Conservation (phyloP, 1,140 invertebrate species). For the Drosophila sulfurigaster region DNA sequence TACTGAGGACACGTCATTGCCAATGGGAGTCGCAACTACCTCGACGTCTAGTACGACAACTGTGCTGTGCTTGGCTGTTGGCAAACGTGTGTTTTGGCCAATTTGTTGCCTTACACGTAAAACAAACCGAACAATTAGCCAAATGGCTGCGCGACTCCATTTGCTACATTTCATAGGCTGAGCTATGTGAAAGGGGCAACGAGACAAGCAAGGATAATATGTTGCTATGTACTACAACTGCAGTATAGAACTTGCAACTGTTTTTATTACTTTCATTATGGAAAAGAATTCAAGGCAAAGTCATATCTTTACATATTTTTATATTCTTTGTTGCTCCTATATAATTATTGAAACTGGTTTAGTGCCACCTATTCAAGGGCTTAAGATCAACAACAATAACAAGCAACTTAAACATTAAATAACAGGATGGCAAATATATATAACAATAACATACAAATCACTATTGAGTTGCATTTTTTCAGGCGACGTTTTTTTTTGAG, state of each 20-base stretch:
- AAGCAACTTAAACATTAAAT: no score
- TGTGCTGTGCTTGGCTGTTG: constrained; percentile 27
- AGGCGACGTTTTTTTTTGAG: no score
- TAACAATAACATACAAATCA: no score
- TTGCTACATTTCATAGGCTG: constrained; percentile 31
- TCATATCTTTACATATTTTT: no score
- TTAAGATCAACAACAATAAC: no score
- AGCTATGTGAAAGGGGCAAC: neutral
- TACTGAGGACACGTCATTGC: constrained; percentile 28
- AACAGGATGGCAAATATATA: no score
- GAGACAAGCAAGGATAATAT: neutral
- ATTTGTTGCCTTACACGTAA: constrained; percentile 82
- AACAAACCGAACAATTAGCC: constrained; percentile 83
- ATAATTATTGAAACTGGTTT: no score
- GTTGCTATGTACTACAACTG: neutral
- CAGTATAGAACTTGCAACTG: neutral
- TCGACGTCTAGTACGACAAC: neutral
- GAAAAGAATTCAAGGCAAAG: no score
- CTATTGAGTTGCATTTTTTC: no score
- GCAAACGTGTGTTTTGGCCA: constrained; percentile 78
- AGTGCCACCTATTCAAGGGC: no score
- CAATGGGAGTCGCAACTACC: constrained; percentile 13
- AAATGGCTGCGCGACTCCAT: constrained; percentile 63
- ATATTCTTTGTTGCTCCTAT: no score
- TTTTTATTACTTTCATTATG: no score